Evolutionary conservation across 2,113 vertebrate species (phyloP).

Genomic region (Nipponia nippon): DNA sequence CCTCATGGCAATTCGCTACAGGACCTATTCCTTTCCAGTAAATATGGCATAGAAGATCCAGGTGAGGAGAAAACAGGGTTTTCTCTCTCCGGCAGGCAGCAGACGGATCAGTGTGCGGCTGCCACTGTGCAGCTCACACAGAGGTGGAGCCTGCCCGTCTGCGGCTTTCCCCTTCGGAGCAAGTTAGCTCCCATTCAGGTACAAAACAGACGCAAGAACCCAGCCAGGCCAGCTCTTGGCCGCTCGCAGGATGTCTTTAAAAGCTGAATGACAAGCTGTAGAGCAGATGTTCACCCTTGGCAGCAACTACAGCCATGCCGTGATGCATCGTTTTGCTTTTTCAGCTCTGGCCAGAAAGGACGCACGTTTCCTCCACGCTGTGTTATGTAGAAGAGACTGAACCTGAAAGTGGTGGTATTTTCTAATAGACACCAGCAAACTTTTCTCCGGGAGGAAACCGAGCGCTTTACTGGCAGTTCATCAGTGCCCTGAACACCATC

Average conservation of each 20-base stretch:
- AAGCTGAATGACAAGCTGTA: constrained; percentile 11
- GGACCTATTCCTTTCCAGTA: background rate
- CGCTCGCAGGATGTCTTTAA: background rate
- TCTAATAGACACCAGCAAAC: background rate
- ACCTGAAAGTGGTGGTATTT: background rate
- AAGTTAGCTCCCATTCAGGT: background rate
- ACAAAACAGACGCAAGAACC: background rate
- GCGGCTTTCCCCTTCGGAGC: background rate
- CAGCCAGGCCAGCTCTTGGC: background rate
- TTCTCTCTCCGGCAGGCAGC: background rate
- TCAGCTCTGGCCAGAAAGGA: constrained; percentile 6
- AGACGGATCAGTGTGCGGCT: background rate
- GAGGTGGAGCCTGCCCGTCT: background rate
- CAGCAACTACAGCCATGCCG: background rate
- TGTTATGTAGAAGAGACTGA: background rate
- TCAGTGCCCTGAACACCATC: background rate
- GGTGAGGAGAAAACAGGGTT: background rate
- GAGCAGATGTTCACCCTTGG: constrained; percentile 42
- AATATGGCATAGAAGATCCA: background rate
- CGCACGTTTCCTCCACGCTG: background rate
- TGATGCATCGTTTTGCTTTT: background rate
- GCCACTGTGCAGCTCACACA: background rate
- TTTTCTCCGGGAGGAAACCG: background rate
- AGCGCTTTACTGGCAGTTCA: background rate
- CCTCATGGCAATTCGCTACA: background rate